Conservation (phyloP, 35 echinoderm and acorn worm genomes). For the Apostichopus californicus region DNA sequence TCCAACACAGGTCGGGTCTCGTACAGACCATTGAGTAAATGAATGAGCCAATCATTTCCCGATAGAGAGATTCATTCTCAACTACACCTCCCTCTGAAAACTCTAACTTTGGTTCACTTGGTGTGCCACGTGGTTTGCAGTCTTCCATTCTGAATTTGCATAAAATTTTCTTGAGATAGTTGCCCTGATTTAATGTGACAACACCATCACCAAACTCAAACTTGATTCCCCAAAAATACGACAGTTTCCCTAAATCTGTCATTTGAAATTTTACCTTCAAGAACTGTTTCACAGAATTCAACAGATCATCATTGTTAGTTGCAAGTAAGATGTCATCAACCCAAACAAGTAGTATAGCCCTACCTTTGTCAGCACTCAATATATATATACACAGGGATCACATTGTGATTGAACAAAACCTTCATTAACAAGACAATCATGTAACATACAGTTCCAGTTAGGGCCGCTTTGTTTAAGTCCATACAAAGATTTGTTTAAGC, state of each 20-base stretch:
- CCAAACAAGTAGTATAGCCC: constrained; percentile 52
- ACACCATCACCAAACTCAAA: constrained; percentile 56
- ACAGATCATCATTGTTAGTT: constrained; percentile 33
- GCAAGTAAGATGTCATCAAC: constrained; percentile 58
- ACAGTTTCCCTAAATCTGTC: constrained; percentile 48
- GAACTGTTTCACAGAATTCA: constrained; percentile 13
- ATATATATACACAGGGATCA: constrained; percentile 40
- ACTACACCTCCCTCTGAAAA: constrained; percentile 48
- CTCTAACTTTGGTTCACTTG: constrained; percentile 53
- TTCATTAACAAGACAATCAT: too few relatives aligned
- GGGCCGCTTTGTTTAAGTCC: constrained; percentile 71
- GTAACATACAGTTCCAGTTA: constrained; percentile 74
- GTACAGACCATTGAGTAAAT: constrained; percentile 55
- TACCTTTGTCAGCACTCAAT: constrained; percentile 28
- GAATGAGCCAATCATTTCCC: constrained; percentile 49
- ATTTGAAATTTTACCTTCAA: constrained; percentile 57
- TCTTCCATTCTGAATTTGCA: constrained; percentile 49
- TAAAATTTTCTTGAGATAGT: constrained; percentile 45
- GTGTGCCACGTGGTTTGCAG: constrained; percentile 29
- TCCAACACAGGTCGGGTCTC: constrained; percentile 50
- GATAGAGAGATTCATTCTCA: constrained; percentile 46
- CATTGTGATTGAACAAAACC: constrained; percentile 47
- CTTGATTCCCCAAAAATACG: constrained; percentile 60
- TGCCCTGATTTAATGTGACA: constrained; percentile 44
- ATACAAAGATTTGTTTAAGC: constrained; percentile 72